Conservation (phyloP, 2,888 invertebrate genomes). For the Lottia gigantea region DNA sequence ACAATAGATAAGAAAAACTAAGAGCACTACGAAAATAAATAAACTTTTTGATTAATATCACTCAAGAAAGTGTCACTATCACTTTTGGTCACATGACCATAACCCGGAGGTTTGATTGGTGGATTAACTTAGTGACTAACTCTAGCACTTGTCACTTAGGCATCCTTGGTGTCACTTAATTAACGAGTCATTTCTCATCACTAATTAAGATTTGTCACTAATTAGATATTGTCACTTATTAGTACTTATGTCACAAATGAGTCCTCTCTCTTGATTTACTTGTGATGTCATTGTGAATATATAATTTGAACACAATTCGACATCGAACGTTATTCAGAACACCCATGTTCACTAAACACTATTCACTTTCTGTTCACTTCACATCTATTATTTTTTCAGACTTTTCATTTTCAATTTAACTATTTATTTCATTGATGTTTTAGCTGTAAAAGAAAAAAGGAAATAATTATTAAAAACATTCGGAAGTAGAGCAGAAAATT, state of each 20-base stretch:
- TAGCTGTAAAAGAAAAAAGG: not conserved
- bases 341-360: too few species aligned
- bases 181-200: not conserved
- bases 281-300: not conserved
- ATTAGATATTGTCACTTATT: too few species aligned
- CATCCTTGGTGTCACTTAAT: not conserved
- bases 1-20: not conserved
- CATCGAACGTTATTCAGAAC: not conserved
- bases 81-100: not conserved
- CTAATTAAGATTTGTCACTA: not conserved
- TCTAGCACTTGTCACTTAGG: not conserved
- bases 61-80: slow-evolving; percentile 4
- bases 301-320: not conserved
- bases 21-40: slow-evolving; percentile 7
- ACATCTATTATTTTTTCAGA: not conserved
- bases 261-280: not conserved
- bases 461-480: not conserved
- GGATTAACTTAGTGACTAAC: not conserved
- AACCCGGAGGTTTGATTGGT: not conserved
- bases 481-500: too few species aligned
- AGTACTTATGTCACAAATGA: not conserved
- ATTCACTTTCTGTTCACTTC: not conserved
- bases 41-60: slow-evolving; percentile 8
- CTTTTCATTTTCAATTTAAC: not conserved
- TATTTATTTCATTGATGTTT: not conserved